These are phyloP conservation scores for Gymnogyps californianus DNA, from an alignment of 2,113 vertebrate genomes.

Conservation along the genomic window DNA sequence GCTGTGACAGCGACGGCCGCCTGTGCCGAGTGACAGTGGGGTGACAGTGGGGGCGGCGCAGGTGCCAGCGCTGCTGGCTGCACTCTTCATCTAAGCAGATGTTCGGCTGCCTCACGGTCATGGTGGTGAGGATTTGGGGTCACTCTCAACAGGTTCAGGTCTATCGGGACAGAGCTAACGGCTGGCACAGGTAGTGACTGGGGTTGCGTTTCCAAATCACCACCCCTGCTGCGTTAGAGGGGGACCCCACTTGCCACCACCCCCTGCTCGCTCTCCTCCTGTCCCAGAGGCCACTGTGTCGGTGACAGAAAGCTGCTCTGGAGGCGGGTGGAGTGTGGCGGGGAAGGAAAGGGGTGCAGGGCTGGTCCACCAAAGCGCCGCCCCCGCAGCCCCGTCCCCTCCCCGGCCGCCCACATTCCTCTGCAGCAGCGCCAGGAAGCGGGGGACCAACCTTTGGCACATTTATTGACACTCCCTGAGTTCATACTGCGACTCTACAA, in stretches of 20 bases:
- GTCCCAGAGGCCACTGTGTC: background rate
- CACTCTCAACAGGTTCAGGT: background rate
- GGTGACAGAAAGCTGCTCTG: background rate
- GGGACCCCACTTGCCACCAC: background rate
- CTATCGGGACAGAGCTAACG: background rate
- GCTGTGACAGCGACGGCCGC: background rate
- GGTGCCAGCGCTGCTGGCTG: fast-evolving
- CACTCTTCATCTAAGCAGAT: background rate
- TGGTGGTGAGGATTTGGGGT: background rate
- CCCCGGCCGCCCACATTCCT: conserved; percentile 23
- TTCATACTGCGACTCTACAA: conserved; percentile 65
- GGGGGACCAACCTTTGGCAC: conserved; percentile 60
- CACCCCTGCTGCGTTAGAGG: background rate
- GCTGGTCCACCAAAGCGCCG: background rate
- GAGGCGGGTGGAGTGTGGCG: background rate
- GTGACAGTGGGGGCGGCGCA: fast-evolving
- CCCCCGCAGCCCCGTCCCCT: background rate
- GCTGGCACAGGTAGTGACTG: background rate
- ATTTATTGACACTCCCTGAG: conserved; percentile 66
- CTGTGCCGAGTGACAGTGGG: background rate
- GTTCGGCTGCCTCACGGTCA: background rate
- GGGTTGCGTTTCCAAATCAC: background rate
- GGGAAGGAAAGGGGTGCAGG: background rate
- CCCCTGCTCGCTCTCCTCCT: background rate
- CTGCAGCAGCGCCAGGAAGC: background rate